Base-by-base conservation (phyloP, 1,140 invertebrate genomes). In the Mamestra configurata region DNA sequence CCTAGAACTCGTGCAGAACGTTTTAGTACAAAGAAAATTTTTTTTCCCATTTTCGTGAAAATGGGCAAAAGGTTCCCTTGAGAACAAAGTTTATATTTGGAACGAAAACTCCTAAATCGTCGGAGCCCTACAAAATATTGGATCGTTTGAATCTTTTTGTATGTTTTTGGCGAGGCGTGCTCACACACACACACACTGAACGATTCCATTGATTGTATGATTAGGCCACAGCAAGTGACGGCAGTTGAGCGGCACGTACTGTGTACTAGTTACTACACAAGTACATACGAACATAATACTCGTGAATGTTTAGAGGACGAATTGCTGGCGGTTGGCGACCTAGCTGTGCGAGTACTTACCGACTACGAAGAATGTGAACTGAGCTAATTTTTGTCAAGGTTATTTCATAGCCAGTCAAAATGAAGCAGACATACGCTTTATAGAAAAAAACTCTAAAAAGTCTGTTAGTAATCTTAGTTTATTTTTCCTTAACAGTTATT, bases 271-370 rank as follows among this genome's bases (percentile, higher is more conserved):
- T 51, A 71, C 68, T 27, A 61, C 13, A 40, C 31, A 59, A 40
- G 59, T 68, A 49, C 43, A 24, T 35, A 51, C 53, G 51, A 73
- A 73, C 51, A 76, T 64, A 49, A 40, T 76, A 76, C 53, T 24
- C 57, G 27, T 49, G 22, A 43, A 61, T 40, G 73, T 57, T 76
- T 76, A 49, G 57, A 76, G 73, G 73, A 76, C 55, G 40, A 59
- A 37, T 59, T 31, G 71, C 55, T 64, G 73, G 22, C 73, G 73
- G 57, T 43, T 61, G 37, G 35, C 73, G 73, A 64, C 73, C 73
- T 76, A 76, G 73, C 73, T 49, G 4, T 3, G 24, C 10, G 3
- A 37, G 35, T 37, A 64, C 59, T 7, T 40, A 64, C 13, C 40
- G 20, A 61, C 73, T 20, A 31, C 57, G 4, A 0, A 64, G 5